Percentiles rank a stretch among this genome's conserved stretches.
Evolutionary conservation across 2,888 invertebrate species (phyloP).

Genomic region (Rhamnusium bicolor): DNA sequence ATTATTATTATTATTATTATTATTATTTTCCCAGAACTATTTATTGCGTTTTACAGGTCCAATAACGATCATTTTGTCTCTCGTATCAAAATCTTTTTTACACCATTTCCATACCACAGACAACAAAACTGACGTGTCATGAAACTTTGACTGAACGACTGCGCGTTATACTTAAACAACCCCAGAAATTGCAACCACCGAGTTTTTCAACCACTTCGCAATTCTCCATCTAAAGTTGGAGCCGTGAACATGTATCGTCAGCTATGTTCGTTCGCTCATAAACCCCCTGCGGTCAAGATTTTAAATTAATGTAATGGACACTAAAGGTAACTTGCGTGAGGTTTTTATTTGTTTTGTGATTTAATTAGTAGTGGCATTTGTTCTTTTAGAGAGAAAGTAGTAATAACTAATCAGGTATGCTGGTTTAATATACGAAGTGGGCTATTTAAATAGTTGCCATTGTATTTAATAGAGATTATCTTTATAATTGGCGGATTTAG

Average conservation of each 20-base stretch:
- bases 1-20: no score
- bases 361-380: conserved; percentile 15
- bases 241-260: background rate
- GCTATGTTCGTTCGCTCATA: background rate
- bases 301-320: background rate
- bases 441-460: background rate
- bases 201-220: background rate
- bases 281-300: background rate
- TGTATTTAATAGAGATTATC: background rate
- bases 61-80: no score
- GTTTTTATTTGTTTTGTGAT: background rate
- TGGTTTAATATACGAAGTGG: background rate
- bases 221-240: background rate
- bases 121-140: background rate
- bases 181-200: background rate
- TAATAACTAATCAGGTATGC: conserved; percentile 16
- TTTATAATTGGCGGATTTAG: no score
- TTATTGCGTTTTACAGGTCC: no score
- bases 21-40: no score
- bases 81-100: no score
- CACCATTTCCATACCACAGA: no score
- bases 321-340: background rate
- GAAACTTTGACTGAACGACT: background rate
- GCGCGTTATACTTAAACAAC: background rate
- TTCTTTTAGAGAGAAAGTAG: conserved; percentile 18